Evolutionary conservation across 1,140 invertebrate genomes (phyloP).

Genomic region (Leptinotarsa texana): DNA sequence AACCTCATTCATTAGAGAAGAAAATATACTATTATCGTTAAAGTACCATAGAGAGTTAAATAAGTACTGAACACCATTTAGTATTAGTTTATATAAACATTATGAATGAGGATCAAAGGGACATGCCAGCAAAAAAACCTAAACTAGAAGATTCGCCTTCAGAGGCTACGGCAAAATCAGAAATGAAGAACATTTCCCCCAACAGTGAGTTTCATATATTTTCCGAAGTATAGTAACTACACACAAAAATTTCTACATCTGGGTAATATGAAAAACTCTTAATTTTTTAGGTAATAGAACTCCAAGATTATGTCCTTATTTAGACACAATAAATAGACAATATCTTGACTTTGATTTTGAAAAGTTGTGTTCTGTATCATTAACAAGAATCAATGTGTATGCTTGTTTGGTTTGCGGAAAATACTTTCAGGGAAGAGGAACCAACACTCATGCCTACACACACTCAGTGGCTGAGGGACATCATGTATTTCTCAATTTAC

Average conservation of each 20-base stretch:
- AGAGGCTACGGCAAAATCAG: slow-evolving; percentile 1
- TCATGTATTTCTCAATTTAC: slow-evolving; percentile 97
- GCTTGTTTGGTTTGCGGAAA: slow-evolving; percentile 99
- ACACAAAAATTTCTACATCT: background rate
- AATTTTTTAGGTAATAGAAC: background rate
- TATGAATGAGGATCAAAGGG: no score
- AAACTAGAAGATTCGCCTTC: background rate
- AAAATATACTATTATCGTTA: no score
- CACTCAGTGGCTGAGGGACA: slow-evolving; percentile 97
- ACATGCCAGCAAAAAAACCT: background rate
- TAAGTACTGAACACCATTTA: no score
- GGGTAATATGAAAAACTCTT: no score
- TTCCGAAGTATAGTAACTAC: background rate
- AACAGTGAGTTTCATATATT: background rate
- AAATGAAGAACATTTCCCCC: background rate
- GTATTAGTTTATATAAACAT: no score
- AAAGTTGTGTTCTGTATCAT: slow-evolving; percentile 96
- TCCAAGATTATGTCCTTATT: slow-evolving; percentile 77
- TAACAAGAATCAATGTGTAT: slow-evolving; percentile 99
- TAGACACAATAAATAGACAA: slow-evolving; percentile 96
- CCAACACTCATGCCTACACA: slow-evolving; percentile 98
- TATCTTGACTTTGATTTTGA: slow-evolving; percentile 99
- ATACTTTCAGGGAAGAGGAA: slow-evolving; percentile 98
- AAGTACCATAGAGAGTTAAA: no score
- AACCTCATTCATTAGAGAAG: no score